Evolutionary conservation across 1,140 invertebrate genomes (phyloP), one percentile per base, ranked within the genome.

Genomic region (Trachymyrmex cornetzi): DNA sequence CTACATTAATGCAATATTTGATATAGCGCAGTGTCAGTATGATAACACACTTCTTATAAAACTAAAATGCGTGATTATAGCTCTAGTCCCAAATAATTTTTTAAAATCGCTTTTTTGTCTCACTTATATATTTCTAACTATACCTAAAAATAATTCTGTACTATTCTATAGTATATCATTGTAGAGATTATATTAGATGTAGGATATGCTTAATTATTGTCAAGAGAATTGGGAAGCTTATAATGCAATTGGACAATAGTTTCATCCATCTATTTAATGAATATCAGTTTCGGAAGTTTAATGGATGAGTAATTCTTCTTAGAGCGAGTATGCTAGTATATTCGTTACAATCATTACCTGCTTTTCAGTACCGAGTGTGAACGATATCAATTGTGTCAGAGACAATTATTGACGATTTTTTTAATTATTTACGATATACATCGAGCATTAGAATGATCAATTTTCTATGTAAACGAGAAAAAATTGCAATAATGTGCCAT

Each of bases 1-100:
- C 22, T 22, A 69, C 63, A 57, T 71, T 67, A 57, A 77, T 67
- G 27, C 34, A 64, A 71, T 55, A 74, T 67, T 85, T 48, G 30
- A 64, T 84, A 63, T 75, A 71, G 24, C 27, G 1, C 80, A 77
- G 22, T 69, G 66, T 69, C 66, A 50, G 69, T 81, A 71, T 75
- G 55, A 61, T 57, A 84, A 84, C 71, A 74, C 55, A 44, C 57
- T 88, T 12, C 81, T 64, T 89, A 81, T 71, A 77, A 85, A 91
- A 44, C 77, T 85, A 90, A 69, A 87, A 92, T 85, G 85, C 88
- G 93, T 93, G 91, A 94, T 93, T 89, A 90, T 93, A 94, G 90
- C 91, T 93, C 93, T 94, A 94, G 92, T 94, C 93, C 88, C 86
- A 80, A 92, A 91, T 92, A 82, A 63, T 77, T 90, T 93, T 88